Percentiles rank a stretch among this genome's conserved stretches.
Conservation (phyloP, 2,113 vertebrate species). For the Plectropomus leopardus region DNA sequence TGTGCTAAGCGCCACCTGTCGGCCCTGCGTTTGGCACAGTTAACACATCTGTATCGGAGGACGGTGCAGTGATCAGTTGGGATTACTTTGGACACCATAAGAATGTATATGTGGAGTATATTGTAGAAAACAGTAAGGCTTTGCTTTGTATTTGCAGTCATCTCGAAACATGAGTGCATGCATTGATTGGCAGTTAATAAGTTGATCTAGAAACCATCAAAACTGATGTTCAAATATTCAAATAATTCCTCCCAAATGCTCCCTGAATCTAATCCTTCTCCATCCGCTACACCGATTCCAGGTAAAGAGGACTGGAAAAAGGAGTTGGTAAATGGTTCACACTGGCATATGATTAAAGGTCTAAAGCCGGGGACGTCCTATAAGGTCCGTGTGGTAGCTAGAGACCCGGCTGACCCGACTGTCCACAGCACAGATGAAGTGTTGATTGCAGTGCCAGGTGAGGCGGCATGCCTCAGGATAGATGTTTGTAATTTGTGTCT, state of each 20-base stretch:
- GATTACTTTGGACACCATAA: conserved; percentile 94
- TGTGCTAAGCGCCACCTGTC: conserved; percentile 87
- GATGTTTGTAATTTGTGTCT: conserved; percentile 15
- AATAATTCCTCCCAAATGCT: background rate
- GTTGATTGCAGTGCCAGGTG: conserved; percentile 94
- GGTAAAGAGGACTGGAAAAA: conserved; percentile 96
- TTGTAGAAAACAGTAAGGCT: conserved; percentile 96
- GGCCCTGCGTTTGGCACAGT: conserved; percentile 91
- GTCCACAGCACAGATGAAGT: conserved; percentile 90
- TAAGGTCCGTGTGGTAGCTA: conserved; percentile 93
- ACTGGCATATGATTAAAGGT: conserved; percentile 92
- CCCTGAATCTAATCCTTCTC: conserved; percentile 39
- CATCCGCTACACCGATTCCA: conserved; percentile 86
- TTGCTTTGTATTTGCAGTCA: conserved; percentile 49
- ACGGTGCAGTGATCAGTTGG: conserved; percentile 93
- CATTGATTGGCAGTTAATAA: background rate
- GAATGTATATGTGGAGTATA: conserved; percentile 96
- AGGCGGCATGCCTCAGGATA: conserved; percentile 77
- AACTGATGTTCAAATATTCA: background rate
- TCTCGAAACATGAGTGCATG: conserved; percentile 28
- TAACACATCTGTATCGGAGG: conserved; percentile 89
- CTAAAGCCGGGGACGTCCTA: conserved; percentile 95
- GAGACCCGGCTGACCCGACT: conserved; percentile 87
- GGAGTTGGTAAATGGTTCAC: conserved; percentile 94
- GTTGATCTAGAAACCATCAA: background rate